These are phyloP conservation scores for Columba guinea DNA, from an alignment of 2,797 vertebrate species.

Conservation along the genomic window DNA sequence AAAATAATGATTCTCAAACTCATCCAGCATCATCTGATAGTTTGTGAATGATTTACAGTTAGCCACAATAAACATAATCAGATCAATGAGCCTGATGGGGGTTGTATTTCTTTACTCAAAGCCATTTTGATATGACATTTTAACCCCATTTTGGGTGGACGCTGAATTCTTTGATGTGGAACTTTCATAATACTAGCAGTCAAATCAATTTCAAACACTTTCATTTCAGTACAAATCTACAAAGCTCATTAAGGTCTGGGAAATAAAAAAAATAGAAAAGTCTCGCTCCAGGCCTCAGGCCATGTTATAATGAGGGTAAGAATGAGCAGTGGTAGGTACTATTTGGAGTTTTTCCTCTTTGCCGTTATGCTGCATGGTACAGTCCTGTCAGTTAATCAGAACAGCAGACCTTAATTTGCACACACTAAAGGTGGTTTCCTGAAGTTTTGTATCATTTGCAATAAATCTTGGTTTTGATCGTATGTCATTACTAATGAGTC, in stretches of 20 bases:
- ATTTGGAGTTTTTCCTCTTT: neutral
- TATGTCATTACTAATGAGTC: neutral
- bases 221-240: constrained; percentile 66
- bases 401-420: constrained; percentile 24
- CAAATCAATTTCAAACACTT: constrained; percentile 76
- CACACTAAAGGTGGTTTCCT: constrained; percentile 30
- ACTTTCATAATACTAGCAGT: constrained; percentile 64
- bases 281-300: constrained; percentile 61
- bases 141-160: neutral
- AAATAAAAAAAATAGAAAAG: neutral
- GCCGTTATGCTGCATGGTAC: neutral
- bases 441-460: constrained; percentile 34
- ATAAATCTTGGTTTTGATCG: constrained; percentile 31
- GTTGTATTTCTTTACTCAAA: constrained; percentile 21
- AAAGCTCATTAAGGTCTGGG: constrained; percentile 60
- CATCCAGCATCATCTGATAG: constrained; percentile 34
- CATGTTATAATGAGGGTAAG: constrained; percentile 74
- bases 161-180: constrained; percentile 67
- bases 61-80: constrained; percentile 14
- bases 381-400: constrained; percentile 6
- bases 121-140: neutral
- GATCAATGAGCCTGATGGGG: neutral
- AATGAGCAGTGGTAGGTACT: neutral
- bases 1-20: constrained; percentile 53
- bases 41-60: constrained; percentile 37